phyloP scores from a whole-genome alignment of 2,797 vertebrate species.

The Anableps anableps region DNA sequence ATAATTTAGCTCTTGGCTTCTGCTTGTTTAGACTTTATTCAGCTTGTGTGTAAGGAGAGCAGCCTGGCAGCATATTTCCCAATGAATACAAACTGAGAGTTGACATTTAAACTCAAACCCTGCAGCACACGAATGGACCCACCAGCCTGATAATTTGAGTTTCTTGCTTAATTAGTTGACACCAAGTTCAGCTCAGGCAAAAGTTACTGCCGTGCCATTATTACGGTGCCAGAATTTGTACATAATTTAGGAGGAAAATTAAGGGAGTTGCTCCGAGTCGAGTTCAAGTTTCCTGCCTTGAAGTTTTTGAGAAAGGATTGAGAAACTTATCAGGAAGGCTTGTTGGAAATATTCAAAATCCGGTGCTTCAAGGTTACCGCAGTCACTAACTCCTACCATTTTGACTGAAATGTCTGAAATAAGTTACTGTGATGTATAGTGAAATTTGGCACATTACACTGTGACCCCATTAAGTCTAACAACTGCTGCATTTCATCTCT shows the following conservation, averaged over 20 bases:
- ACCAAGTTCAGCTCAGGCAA: conserved; percentile 47
- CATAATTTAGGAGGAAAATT: conserved; percentile 50
- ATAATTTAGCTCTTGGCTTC: conserved; percentile 55
- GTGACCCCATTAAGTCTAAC: background rate
- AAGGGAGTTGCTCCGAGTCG: conserved; percentile 14
- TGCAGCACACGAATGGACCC: conserved; percentile 45
- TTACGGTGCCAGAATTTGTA: conserved; percentile 42
- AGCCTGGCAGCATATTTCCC: conserved; percentile 36
- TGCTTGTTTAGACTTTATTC: conserved; percentile 50
- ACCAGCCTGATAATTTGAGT: conserved; percentile 61
- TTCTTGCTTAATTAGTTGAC: conserved; percentile 72
- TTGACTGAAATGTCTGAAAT: background rate
- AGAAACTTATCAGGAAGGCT: conserved; percentile 7
- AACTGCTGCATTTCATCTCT: background rate
- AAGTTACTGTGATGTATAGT: background rate
- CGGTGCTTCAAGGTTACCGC: background rate
- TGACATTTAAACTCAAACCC: conserved; percentile 75
- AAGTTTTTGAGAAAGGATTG: conserved; percentile 32
- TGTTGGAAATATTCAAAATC: background rate
- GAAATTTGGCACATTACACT: background rate
- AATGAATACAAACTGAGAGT: conserved; percentile 57
- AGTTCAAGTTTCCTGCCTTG: conserved; percentile 32
- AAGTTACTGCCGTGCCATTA: conserved; percentile 48
- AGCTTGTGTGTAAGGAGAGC: conserved; percentile 28
- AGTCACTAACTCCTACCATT: background rate